Percentiles rank a stretch among this genome's conserved stretches.
These are phyloP conservation scores for Lepus townsendii DNA, from an alignment of 2,797 vertebrate species.

Conservation along the genomic window DNA sequence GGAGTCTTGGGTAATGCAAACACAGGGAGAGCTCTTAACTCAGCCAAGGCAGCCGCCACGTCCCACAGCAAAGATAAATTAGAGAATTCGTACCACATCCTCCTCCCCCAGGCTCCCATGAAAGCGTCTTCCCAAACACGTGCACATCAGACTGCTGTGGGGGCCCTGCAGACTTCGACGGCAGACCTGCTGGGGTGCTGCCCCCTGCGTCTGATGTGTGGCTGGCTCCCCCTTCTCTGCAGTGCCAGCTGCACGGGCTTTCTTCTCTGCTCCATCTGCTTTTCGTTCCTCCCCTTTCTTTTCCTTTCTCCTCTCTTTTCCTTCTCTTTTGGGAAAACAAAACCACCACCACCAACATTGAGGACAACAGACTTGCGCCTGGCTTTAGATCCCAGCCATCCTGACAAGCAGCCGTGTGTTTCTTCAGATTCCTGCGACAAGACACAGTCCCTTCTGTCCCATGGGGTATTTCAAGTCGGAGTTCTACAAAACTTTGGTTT, in stretches of 20 bases:
- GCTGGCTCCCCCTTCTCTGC: accelerated
- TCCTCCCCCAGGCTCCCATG: not conserved
- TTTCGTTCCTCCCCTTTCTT: not conserved
- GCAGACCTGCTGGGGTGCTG: not conserved
- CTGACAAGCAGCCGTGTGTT: not conserved
- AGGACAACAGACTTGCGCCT: not conserved
- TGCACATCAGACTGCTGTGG: not conserved
- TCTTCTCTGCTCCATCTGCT: not conserved
- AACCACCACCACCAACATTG: not conserved
- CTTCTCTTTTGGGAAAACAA: not conserved
- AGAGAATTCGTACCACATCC: not conserved
- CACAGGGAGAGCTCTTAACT: not conserved
- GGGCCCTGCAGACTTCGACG: accelerated
- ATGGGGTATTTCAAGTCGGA: accelerated
- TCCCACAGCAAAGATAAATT: not conserved
- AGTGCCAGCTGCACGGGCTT: not conserved
- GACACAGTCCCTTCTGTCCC: not conserved
- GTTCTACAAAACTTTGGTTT: not conserved
- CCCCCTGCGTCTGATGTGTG: not conserved
- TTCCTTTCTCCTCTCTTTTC: not conserved
- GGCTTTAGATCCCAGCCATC: not conserved
- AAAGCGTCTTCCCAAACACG: not conserved
- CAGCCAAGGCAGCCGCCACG: not conserved
- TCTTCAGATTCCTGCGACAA: not conserved
- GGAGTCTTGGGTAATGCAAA: not conserved